phyloP scores from a whole-genome alignment of 2,113 vertebrate species.

The Gorilla gorilla region DNA sequence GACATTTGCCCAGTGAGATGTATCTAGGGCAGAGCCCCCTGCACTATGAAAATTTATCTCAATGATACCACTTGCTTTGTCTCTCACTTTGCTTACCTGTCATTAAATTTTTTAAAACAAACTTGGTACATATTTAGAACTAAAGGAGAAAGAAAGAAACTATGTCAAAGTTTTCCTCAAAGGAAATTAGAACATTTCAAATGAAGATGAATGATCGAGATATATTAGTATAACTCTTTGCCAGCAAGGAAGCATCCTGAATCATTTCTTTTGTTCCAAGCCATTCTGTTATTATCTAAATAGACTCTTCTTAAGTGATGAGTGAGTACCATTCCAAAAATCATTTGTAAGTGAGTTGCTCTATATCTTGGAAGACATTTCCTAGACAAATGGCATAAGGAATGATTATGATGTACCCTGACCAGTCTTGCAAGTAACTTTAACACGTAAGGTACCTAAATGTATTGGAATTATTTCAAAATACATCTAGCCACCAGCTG shows the following conservation, averaged over 20 bases:
- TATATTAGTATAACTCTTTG: background rate
- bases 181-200: slow-evolving; percentile 21
- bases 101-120: background rate
- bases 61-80: background rate
- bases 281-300: slow-evolving; percentile 33
- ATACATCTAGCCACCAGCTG: background rate
- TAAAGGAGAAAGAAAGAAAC: background rate
- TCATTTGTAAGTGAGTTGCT: slow-evolving; percentile 26
- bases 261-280: slow-evolving; percentile 41
- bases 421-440: background rate
- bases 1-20: background rate
- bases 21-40: background rate
- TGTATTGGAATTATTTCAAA: slow-evolving; percentile 17
- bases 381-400: slow-evolving; percentile 13
- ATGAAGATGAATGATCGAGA: background rate
- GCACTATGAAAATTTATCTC: background rate
- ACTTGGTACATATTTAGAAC: background rate
- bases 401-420: background rate
- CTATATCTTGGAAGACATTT: slow-evolving; percentile 43
- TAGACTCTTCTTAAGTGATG: slow-evolving; percentile 11
- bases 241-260: background rate
- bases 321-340: slow-evolving; percentile 45
- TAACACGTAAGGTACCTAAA: background rate
- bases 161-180: background rate
- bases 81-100: background rate